Conservation (phyloP, 2,797 vertebrate genomes). For the Muscicapa comitata region DNA sequence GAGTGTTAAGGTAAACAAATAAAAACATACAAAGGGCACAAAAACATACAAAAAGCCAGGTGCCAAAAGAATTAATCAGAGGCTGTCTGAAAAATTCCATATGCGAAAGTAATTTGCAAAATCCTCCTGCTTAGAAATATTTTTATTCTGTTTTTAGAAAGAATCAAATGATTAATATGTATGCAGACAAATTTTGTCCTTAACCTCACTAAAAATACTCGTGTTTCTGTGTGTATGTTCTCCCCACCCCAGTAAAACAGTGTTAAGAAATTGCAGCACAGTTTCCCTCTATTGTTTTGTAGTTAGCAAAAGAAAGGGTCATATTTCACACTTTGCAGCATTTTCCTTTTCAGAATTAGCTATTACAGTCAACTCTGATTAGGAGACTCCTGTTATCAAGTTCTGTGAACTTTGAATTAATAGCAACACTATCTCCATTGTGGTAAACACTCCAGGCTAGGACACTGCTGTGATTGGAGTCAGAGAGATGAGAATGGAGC, state of each 20-base stretch:
- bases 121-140: neutral
- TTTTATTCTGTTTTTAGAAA: neutral
- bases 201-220: neutral
- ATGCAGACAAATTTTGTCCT: neutral
- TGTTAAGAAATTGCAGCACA: neutral
- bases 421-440: neutral
- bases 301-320: neutral
- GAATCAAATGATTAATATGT: neutral
- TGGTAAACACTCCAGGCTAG: neutral
- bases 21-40: neutral
- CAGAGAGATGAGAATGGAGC: neutral
- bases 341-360: neutral
- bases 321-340: neutral
- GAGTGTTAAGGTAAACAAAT: neutral
- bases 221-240: rapidly evolving
- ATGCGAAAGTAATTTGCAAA: neutral
- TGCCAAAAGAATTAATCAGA: neutral
- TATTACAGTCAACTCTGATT: neutral
- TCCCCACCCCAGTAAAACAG: neutral
- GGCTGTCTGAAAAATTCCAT: neutral
- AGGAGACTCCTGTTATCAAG: neutral
- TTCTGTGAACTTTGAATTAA: neutral
- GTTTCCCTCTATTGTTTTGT: neutral
- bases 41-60: neutral
- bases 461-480: neutral